phyloP scores from a whole-genome alignment of 1,140 invertebrate genomes.

The Drosophila nebulosa region DNA sequence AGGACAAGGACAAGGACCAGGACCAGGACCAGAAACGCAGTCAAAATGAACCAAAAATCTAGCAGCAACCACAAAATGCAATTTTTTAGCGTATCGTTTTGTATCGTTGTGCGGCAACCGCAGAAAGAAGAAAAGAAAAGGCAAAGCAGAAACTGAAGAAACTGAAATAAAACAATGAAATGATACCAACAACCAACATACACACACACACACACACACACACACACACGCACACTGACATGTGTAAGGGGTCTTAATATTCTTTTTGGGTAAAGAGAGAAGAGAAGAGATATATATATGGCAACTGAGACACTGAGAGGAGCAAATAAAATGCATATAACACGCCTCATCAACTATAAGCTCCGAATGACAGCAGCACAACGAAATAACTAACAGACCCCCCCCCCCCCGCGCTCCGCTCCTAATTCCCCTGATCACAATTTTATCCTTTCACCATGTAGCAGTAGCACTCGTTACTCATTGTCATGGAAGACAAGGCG shows the following conservation, averaged over 20 bases:
- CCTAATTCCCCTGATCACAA: too few species aligned
- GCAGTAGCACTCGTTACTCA: constrained; percentile 32
- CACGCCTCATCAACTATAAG: constrained; percentile 73
- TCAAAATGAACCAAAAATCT: constrained; percentile 32
- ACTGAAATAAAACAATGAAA: constrained; percentile 16
- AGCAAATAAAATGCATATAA: constrained; percentile 75
- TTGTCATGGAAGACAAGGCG: constrained; percentile 19
- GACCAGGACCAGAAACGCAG: not conserved
- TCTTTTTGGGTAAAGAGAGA: not conserved
- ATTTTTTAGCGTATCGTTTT: constrained; percentile 64
- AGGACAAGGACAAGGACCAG: too few species aligned
- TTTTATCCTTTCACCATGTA: not conserved
- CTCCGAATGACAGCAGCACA: constrained; percentile 63
- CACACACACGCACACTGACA: constrained; percentile 5
- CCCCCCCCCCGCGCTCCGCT: constrained; percentile 7
- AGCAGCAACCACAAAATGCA: constrained; percentile 65
- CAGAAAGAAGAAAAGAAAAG: constrained; percentile 20
- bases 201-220: not conserved
- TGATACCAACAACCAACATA: too few species aligned
- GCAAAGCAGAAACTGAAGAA: not conserved
- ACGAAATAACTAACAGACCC: constrained; percentile 54
- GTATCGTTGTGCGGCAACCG: constrained; percentile 51
- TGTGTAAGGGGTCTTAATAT: constrained; percentile 38
- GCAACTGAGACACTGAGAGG: not conserved
- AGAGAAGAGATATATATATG: too few species aligned